Base-by-base conservation (phyloP, 2,113 vertebrate species). In the Semicossyphus pulcher region DNA sequence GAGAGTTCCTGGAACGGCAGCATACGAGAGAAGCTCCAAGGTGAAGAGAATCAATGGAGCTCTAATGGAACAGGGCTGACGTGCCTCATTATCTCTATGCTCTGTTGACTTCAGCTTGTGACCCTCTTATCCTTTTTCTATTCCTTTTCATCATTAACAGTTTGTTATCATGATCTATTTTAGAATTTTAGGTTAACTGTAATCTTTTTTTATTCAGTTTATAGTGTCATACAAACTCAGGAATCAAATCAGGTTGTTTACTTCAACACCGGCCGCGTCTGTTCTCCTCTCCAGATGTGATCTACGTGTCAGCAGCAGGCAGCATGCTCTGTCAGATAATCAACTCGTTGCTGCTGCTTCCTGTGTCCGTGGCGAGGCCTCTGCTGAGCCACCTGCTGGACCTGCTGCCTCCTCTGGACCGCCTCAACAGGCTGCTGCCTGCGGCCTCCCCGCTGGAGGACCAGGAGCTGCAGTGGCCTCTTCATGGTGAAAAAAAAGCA, bases 291-390 rank as follows among this genome's bases (percentile, higher is more conserved):
- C 28, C 90, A 99, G 98, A 95, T 90, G 97, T 99, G 61, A 94
- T 99, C 86, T 99, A 97, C 47, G 96, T 99, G 21, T 99, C 98
- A 0, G 97, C 98, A 7, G 97, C 98, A 3, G 98, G 98, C 73
- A 98, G 97, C 72, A 99, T 99, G 98, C 93, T 99, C 28, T 98
- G 96, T 69, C 98, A 99, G 84, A 98, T 99, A 56, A 85, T 96
- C 73, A 99, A 97, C 85, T 96, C 97, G 0, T 57, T 99, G 18
- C 86, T 99, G 74, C 86, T 99, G 53, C 95, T 99, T 39, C 96
- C 97, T 0, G 97, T 98, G 54, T 96, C 96, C 0, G 97, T 99
- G 77, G 97, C 96, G 42, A 94, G 96, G 32, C 97, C 97, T 49
- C 87, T 99, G 72, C 62, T 99, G 81, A 95, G 95, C 88, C 95